Evolutionary conservation across 2,797 vertebrate genomes (phyloP), one percentile per base, ranked within the genome.

Genomic region (Syndactyla subalaris): DNA sequence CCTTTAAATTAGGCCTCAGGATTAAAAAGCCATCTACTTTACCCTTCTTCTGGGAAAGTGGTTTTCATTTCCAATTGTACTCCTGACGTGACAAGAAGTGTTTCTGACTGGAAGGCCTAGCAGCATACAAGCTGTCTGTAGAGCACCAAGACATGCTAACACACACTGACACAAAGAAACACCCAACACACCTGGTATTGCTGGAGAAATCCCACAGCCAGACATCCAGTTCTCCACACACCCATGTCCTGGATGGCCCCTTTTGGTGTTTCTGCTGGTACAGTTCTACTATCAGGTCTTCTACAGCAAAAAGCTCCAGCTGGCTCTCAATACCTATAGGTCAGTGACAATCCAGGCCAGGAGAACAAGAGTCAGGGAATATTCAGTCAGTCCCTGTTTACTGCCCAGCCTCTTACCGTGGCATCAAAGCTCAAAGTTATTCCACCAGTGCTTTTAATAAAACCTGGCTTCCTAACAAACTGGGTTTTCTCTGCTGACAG

Each of bases 201-300:
- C 92, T 97, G 36, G 97, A 98, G 76, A 98, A 98, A 97, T 98
- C 98, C 98, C 98, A 98, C 85, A 98, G 79, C 80, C 96, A 96
- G 48, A 94, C 96, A 88, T 98, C 97, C 23, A 98, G 85, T 19
- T 97, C 93, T 63, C 95, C 97, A 54, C 62, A 91, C n/a, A 98
- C 88, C 97, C 97, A 98, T 23, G 94, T 94, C 80, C 76, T 97
- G 10, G 98, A 98, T 39, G 97, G 98, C 51, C 98, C 97, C 71
- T 98, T 98, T 36, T 95, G 91, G 63, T 97, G 92, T 70, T 98
- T 98, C 62, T 96, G 92, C 91, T 75, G 86, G 88, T 98, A 98
- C 43, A 98, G 95, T 32, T 97, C 79, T 21, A 93, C 46, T 14
- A 98, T 71, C 70, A 98, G 96, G 63, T 98, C 98, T 93, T 98